A percentile compares a stretch with the other conserved stretches of the same genome.
These are phyloP conservation scores for Oryctes rhinoceros DNA, from an alignment of 1,140 invertebrate species.

Conservation along the genomic window DNA sequence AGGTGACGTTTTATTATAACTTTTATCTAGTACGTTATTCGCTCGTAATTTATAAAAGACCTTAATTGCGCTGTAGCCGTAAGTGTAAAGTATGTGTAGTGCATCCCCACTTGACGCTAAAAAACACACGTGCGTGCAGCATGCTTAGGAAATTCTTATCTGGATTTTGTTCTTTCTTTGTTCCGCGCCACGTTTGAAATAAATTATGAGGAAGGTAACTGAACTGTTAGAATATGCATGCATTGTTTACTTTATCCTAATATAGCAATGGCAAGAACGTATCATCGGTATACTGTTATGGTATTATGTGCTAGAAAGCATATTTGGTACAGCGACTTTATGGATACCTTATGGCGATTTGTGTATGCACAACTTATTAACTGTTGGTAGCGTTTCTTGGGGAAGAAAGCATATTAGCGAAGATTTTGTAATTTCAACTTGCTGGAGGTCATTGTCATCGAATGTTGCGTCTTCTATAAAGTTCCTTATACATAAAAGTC, in stretches of 20 bases:
- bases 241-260: conserved; percentile 4
- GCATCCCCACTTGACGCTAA: background rate
- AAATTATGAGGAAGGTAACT: conserved; percentile 5
- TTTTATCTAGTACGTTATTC: background rate
- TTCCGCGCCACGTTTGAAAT: conserved; percentile 3
- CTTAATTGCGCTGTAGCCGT: background rate
- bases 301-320: background rate
- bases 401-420: too few relatives aligned
- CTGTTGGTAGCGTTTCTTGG: too few relatives aligned
- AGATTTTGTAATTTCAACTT: too few relatives aligned
- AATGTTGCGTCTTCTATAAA: too few relatives aligned
- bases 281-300: background rate
- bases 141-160: conserved; percentile 8
- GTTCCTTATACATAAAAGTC: too few relatives aligned
- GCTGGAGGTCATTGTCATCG: too few relatives aligned
- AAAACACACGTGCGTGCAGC: conserved; percentile 5
- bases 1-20: too few relatives aligned
- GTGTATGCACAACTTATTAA: background rate
- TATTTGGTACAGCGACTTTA: background rate
- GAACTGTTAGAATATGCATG: background rate
- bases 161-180: background rate
- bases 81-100: background rate
- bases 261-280: conserved; percentile 5
- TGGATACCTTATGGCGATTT: background rate
- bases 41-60: background rate